Evolutionary conservation across 2,888 invertebrate genomes (phyloP).

Genomic region (Conops quadrifasciatus): DNA sequence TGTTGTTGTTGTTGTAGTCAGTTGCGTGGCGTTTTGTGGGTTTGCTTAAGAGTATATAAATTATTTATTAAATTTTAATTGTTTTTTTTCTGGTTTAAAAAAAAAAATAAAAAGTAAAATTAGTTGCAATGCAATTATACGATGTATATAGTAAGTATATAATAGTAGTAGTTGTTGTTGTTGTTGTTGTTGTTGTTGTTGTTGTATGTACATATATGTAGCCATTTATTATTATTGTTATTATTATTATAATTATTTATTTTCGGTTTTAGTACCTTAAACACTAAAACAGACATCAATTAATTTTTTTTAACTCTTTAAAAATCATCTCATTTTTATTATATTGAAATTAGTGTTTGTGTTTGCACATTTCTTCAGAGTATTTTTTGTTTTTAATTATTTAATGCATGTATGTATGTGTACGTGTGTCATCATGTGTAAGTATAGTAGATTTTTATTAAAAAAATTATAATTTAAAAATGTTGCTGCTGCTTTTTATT

Average conservation of each 20-base stretch:
- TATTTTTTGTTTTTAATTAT: constrained; percentile 17
- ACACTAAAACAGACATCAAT: constrained; percentile 60
- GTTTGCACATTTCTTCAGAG: constrained; percentile 43
- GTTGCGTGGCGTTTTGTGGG: no score
- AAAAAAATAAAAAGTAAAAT: no score
- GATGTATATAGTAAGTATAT: constrained; percentile 37
- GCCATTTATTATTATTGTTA: constrained; percentile 9
- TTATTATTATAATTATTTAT: constrained; percentile 19
- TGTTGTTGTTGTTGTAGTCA: no score
- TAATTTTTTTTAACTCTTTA: constrained; percentile 38
- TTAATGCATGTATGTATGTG: constrained; percentile 16
- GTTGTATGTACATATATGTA: constrained; percentile 16
- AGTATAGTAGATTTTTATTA: no score
- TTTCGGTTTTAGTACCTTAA: constrained; percentile 49
- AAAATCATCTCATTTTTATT: constrained; percentile 39
- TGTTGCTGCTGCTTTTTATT: constrained; percentile 38
- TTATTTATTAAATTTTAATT: no score
- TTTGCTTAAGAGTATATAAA: no score
- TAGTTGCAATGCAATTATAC: no score
- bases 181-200: constrained; percentile 26
- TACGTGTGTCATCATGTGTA: constrained; percentile 12
- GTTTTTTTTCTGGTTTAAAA: no score
- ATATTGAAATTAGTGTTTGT: constrained; percentile 23
- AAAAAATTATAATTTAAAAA: constrained; percentile 35
- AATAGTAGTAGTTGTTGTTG: constrained; percentile 37